Evolutionary conservation across 37 sponge, comb jelly and placozoan genomes (phyloP), one percentile per base, ranked within the genome.

Genomic region (Spongia lamella): DNA sequence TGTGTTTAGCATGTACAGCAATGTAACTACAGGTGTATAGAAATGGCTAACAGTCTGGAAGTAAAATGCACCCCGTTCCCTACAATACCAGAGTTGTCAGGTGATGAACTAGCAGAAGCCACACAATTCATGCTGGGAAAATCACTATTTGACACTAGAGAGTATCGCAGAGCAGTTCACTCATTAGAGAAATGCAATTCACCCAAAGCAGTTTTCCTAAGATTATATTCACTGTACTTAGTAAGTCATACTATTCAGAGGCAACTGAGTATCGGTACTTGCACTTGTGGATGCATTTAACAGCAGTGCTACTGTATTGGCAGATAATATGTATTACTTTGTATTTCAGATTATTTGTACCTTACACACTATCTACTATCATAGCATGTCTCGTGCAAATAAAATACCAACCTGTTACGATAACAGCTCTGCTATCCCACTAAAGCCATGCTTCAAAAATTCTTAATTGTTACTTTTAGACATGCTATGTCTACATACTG

Each of bases 91-190:
- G 38, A 49, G 20, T 65, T 66, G 39, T 81, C 85, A 0, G 39
- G 57, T 38, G 29, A 33, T 58, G 76, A 76, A 47, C 13, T 22
- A 6, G 26, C 36, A 0, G 90, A 90, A 32, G 76, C 53, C 51
- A 5, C 62, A 17, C 34, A 38, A 1, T 84, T 78, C 69, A 66
- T 39, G 62, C 17, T 40, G 35, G 90, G 71, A 3, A 84, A 72
- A 56, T 75, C 90, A 16, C 74, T 90, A 26, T 84, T 68, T 54
- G 83, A 86, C 58, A 63, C 83, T 47, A 59, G 84, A 25, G 87
- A 91, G 62, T 91, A 59, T 47, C 55, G 82, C 40, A 51, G 92
- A 22, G 87, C 92, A 22, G 83, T 83, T 58, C 65, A 78, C 38
- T 50, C 62, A 15, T 72, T 86, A 26, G 62, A 33, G 38, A 56